Base-by-base conservation (phyloP, 2,888 invertebrate genomes). In the Euproctis similis region DNA sequence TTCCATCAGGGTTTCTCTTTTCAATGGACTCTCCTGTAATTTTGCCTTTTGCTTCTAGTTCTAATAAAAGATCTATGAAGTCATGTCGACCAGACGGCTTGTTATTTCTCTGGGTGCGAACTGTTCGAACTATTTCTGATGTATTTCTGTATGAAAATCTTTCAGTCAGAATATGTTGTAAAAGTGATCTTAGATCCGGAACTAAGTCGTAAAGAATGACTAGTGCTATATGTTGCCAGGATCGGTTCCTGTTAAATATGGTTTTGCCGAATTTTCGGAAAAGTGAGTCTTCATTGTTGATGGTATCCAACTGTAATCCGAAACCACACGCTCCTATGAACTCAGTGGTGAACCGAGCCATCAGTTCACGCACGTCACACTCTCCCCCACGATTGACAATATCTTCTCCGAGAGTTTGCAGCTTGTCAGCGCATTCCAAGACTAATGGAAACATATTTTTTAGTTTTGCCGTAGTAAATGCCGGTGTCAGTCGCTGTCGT, bases 401-500 rank as follows among this genome's bases (percentile, higher is more conserved):
- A 3, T 46, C 11, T 1, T 48, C 39, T 2, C 52, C 46, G 2
- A 44, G 26, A 0, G n/a, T 16, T 11, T 59, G 46, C 13, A 69
- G 28, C 24, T 49, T 59, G 19, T 60, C 58, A 1, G 71, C 59
- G 22, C 69, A 51, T 9, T 55, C 53, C 1, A 55, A 45, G 10
- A 69, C 56, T 17, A 69, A 33, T 1, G 62, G 68, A 28, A 66
- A 70, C 71, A 69, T 69, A 3, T 48, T 54, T 26, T 60, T 64
- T 3, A 68, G 33, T 28, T 65, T 65, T 1, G 54, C 56, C 0
- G 55, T 51, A 1, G 77, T 77, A 30, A 78, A 78, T 0, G 75
- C 65, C 0, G 75, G 56, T 8, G 78, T 75, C n/a, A 78, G 27
- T 4, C 69, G 60, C 32, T 76, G 69, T 1, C 78, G 56, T 8